These are phyloP conservation scores for Monochamus alternatus DNA, from an alignment of 2,888 invertebrate species.

Conservation along the genomic window DNA sequence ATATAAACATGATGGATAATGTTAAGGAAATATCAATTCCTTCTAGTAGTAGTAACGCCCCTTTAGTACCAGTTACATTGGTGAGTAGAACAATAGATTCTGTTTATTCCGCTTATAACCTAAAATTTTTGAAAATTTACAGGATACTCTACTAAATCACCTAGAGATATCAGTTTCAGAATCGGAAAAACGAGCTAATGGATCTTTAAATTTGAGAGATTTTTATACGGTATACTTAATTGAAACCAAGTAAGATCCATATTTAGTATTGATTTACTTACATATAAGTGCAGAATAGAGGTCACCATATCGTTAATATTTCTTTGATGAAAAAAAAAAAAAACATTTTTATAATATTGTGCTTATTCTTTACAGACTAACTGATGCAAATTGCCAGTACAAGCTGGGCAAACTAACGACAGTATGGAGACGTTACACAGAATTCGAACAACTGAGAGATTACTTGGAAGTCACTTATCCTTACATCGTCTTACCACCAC, in stretches of 20 bases:
- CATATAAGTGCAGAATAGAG: slow-evolving; percentile 41
- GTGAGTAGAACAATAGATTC: slow-evolving; percentile 5
- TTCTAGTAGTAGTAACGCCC: background rate
- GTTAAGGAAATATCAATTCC: slow-evolving; percentile 3
- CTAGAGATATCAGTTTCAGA: slow-evolving; percentile 84
- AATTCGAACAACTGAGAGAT: slow-evolving; percentile 86
- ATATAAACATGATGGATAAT: background rate
- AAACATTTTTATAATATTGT: background rate
- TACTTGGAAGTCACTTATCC: slow-evolving; percentile 86
- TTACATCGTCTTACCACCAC: slow-evolving; percentile 84
- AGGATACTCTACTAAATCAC: slow-evolving; percentile 81
- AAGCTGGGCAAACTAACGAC: slow-evolving; percentile 78
- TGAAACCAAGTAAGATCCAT: slow-evolving; percentile 80
- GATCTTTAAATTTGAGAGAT: slow-evolving; percentile 82
- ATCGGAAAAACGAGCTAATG: slow-evolving; percentile 84
- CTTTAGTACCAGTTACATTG: slow-evolving; percentile 12
- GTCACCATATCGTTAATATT: slow-evolving; percentile 13
- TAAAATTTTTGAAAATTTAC: slow-evolving; percentile 32
- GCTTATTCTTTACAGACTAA: slow-evolving; percentile 73
- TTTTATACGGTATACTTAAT: slow-evolving; percentile 86
- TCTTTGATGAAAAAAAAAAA: background rate
- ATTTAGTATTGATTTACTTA: slow-evolving; percentile 25
- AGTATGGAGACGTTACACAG: slow-evolving; percentile 87
- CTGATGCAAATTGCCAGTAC: slow-evolving; percentile 75
- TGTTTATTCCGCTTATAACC: background rate